Conservation (phyloP, 2,888 invertebrate species). For the Pristionchus maxplancki region DNA sequence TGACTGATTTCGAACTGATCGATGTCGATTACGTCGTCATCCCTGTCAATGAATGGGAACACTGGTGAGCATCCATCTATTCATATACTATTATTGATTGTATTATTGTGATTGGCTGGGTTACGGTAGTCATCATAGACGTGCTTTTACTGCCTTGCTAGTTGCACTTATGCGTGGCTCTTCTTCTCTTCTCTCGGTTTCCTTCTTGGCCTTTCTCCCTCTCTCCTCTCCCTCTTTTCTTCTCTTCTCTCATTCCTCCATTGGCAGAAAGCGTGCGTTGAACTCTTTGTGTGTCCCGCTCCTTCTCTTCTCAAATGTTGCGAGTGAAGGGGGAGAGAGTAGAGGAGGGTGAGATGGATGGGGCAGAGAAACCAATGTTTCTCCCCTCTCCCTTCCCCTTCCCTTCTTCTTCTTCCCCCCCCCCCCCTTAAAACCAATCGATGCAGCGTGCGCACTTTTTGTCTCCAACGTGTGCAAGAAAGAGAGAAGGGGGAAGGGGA, state of each 20-base stretch:
- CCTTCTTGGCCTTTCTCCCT: too few species aligned
- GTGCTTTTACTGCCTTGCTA: not conserved
- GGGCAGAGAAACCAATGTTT: constrained; percentile 2
- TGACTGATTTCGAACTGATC: constrained; percentile 70
- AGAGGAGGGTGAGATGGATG: constrained; percentile 13
- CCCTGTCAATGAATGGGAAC: constrained; percentile 74
- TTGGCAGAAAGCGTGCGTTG: not conserved
- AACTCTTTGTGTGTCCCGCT: constrained; percentile 32
- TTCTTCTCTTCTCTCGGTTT: constrained; percentile 11
- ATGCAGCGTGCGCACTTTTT: constrained; percentile 40
- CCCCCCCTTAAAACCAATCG: constrained; percentile 23
- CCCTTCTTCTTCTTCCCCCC: too few species aligned
- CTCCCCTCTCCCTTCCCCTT: not conserved
- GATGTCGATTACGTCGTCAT: constrained; percentile 73
- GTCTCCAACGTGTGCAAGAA: not conserved
- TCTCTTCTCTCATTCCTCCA: constrained; percentile 4
- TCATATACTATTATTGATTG: not conserved
- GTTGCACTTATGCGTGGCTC: not conserved
- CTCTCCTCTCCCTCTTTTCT: not conserved
- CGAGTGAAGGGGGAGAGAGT: not conserved
- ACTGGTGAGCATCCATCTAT: constrained; percentile 62
- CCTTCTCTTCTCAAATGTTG: constrained; percentile 12
- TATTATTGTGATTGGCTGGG: constrained; percentile 24
- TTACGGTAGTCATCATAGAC: not conserved
- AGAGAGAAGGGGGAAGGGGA: not conserved